Percentiles rank a stretch among this genome's conserved stretches.
Evolutionary conservation across 2,113 vertebrate species (phyloP).

Genomic region (Dolichallabes microphthalmus): DNA sequence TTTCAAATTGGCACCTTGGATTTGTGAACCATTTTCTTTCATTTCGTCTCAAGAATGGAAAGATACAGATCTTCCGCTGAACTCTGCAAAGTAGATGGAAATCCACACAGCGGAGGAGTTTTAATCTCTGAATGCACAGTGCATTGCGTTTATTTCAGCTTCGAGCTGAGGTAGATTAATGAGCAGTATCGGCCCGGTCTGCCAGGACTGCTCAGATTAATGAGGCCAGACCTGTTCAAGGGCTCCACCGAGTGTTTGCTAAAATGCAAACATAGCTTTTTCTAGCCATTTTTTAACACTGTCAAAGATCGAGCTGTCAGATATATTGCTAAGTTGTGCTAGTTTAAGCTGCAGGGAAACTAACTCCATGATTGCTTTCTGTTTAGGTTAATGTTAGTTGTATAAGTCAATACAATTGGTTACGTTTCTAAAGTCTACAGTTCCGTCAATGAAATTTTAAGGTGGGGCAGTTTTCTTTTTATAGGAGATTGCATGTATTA

Average conservation of each 20-base stretch:
- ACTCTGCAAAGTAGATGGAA: background rate
- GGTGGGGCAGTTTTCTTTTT: no score
- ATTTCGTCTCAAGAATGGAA: background rate
- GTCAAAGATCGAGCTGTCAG: slow-evolving; percentile 9
- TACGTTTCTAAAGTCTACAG: background rate
- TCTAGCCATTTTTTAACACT: slow-evolving; percentile 7
- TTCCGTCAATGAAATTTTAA: background rate
- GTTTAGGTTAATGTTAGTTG: background rate
- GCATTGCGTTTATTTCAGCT: slow-evolving; percentile 18
- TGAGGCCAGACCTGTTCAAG: slow-evolving; percentile 66
- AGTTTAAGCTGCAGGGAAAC: background rate
- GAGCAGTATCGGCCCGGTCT: slow-evolving; percentile 61
- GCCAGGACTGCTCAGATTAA: slow-evolving; percentile 66
- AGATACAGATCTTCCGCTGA: background rate
- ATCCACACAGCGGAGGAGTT: slow-evolving; percentile 1
- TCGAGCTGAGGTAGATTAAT: slow-evolving; percentile 67
- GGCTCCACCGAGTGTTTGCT: slow-evolving; percentile 60
- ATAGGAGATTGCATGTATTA: background rate
- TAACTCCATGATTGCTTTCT: background rate
- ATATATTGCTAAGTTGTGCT: background rate
- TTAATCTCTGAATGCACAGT: slow-evolving; percentile 15
- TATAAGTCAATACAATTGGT: background rate
- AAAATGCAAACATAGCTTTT: slow-evolving; percentile 51
- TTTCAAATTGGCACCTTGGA: slow-evolving; percentile 4
- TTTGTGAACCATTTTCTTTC: slow-evolving; percentile 6